These are phyloP conservation scores for human DNA, from an alignment of 2,113 vertebrate species.

Conservation along the genomic window GRCh38 chr17:71665001-71665500, in stretches of 20 bases:
- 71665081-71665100: not conserved
- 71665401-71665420: not conserved
- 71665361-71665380: not conserved
- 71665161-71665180: not conserved
- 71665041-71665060: not conserved
- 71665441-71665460: not conserved
- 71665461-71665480: not conserved
- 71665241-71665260: not conserved
- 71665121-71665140: not conserved
- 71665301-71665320: not conserved
- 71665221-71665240: not conserved
- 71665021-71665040: not conserved
- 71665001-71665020: not conserved
- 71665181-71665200: not conserved
- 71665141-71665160: not conserved
- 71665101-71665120: not conserved
- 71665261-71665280: not conserved
- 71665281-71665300: not conserved
- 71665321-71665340: not conserved
- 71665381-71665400: not conserved
- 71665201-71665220: not conserved
- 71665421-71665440: not conserved
- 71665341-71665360: not conserved
- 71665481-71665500: not conserved
- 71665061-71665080: not conserved